Evolutionary conservation across 2,888 invertebrate genomes (phyloP), one percentile per base, ranked within the genome.

Genomic region (Liopterus haemorrhoidalis): DNA sequence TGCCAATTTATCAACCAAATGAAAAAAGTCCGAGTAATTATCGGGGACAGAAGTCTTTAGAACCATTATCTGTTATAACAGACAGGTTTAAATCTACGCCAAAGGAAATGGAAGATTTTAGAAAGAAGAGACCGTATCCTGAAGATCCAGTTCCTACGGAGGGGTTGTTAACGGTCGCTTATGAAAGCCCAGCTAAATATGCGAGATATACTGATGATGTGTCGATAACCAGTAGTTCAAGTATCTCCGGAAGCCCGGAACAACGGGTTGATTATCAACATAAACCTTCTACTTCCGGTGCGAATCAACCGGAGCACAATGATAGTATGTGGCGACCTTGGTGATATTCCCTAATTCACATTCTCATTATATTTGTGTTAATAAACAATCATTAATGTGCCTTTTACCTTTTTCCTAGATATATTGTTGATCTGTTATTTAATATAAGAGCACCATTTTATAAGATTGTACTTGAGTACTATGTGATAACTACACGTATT

Each of bases 291-390:
- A 49, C 51, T 40, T 54, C 53, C 25, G 45, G 33, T 18, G 12
- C 33, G 20, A 28, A 38, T 31, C 44, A 31, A 16, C 35, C 27
- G 33, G 44, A 25, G 15, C 48, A 54, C 21, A 59, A 54, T 51
- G 63, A 59, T 49, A 59, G 62, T 51, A 67, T 68, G 68, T 68
- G 68, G 68, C 59, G 67, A 44, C 68, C 68, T 18, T 68, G 68
- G 68, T 68, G 59, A 63, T 44, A 12, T 22, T 31, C n/a, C n/a
- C n/a, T n/a, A n/a, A n/a, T n/a, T n/a, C n/a, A n/a, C n/a, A n/a
- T n/a, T n/a, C n/a, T n/a, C n/a, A n/a, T n/a, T n/a, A n/a, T n/a
- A n/a, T n/a, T n/a, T n/a, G n/a, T n/a, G n/a, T n/a, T n/a, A n/a
- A n/a, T n/a, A n/a, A n/a, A n/a, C n/a, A n/a, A n/a, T n/a, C n/a